These are phyloP conservation scores for Myathropa florea DNA, from an alignment of 2,888 invertebrate genomes.

Conservation along the genomic window DNA sequence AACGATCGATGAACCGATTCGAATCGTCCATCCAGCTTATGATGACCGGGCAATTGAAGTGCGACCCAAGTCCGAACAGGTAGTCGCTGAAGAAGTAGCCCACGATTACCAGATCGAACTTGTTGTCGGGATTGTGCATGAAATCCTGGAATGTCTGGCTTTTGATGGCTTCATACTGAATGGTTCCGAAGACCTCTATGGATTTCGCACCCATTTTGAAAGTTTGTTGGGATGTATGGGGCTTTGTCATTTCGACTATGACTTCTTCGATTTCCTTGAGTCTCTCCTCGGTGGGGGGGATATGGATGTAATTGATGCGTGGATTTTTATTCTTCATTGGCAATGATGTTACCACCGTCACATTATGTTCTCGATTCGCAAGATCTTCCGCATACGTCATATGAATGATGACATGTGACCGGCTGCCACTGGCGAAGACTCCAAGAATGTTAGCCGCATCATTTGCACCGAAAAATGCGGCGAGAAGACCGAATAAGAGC, in stretches of 20 bases:
- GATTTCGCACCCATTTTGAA: not conserved
- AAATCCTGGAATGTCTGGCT: constrained; percentile 75
- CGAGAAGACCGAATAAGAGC: not conserved
- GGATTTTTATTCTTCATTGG: constrained; percentile 74
- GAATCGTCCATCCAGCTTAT: constrained; percentile 74
- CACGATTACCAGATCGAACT: constrained; percentile 67
- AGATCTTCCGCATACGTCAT: constrained; percentile 76
- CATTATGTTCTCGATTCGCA: constrained; percentile 78
- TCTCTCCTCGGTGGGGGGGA: constrained; percentile 72
- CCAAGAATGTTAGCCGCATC: constrained; percentile 77
- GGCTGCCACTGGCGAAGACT: constrained; percentile 77
- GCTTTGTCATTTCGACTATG: constrained; percentile 63
- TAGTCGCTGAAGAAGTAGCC: constrained; percentile 61
- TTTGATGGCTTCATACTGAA: constrained; percentile 75
- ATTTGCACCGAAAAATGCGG: not conserved
- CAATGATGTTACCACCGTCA: constrained; percentile 76
- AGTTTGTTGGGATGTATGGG: constrained; percentile 64
- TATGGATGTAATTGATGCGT: constrained; percentile 75
- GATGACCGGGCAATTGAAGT: constrained; percentile 77
- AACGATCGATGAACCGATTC: constrained; percentile 70
- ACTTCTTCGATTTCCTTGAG: not conserved
- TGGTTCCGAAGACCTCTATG: not conserved
- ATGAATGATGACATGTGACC: constrained; percentile 79
- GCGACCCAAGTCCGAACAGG: constrained; percentile 77
- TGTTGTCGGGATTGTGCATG: constrained; percentile 75